Evolutionary conservation across 2,113 vertebrate species (phyloP), one percentile per base, ranked within the genome.

Genomic region (Crotalus viridis): DNA sequence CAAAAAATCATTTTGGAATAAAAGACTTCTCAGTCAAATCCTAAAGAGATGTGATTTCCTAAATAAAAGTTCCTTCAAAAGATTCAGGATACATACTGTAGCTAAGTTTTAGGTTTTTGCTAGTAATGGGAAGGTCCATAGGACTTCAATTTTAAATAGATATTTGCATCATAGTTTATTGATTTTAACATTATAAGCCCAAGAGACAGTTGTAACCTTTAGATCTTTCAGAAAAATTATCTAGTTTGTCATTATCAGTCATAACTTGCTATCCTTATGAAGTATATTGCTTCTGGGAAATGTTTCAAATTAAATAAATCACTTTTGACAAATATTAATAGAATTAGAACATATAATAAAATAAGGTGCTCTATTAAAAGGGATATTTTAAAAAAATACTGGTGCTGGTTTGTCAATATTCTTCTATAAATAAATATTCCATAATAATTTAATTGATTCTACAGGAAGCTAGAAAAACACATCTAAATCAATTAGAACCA

Each of bases 81-180:
- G 43, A 90, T 87, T 6, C 90, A 48, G n/a, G 0, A 1, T 55
- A 88, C 86, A 10, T 43, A 39, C 39, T 39, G 39, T 39, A 6
- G n/a, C n/a, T 8, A 91, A 93, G 6, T 0, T 0, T 13, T 55
- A 87, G 87, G 39, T 46, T 46, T 81, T 87, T 51, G 89, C 52
- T 0, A 57, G 5, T 88, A 85, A 89, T 46, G 43, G 5, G 85
- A 92, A 64, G 28, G 48, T n/a, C 0, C 7, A 90, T 81, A 57
- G 92, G 85, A 90, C 89, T 93, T 87, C 93, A 55, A 87, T 92
- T 96, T 88, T 59, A 95, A 94, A 92, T 93, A 85, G 39, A 92
- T 81, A 93, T 90, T 61, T 69, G 12, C 56, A 86, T 74, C 15
- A 87, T 9, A 61, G 64, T n/a, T 91, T 54, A 57, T 87, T 46